Evolutionary conservation across 30 jellyfish, hydroid and myxozoan species (phyloP), one percentile per base, ranked within the genome.

Genomic region (Hydractinia echinata): DNA sequence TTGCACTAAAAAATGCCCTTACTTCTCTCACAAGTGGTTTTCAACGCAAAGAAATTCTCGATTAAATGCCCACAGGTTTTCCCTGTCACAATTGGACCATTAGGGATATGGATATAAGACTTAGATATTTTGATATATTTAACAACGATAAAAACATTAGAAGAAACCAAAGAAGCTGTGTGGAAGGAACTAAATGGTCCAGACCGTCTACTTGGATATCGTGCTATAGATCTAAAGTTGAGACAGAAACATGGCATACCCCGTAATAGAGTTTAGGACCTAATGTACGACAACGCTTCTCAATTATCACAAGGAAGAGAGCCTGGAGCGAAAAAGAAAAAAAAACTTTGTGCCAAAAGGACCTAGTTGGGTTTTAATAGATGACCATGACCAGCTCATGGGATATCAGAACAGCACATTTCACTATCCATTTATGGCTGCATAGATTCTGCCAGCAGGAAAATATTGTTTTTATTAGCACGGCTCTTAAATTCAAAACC

Each of bases 131-230:
- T 76, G 71, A 56, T 20, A 81, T 87, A 9, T 21, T 20, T 39
- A 64, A 61, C 15, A 77, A 69, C n/a, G 84, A 87, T 88, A 69
- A 49, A 53, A 64, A 60, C 52, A 84, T 82, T n/a, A 52, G 81
- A 66, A 16, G 73, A 87, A 48, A 72, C 76, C 9, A 66, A 53
- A 39, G 72, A 61, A 9, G 91, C 77, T 14, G 83, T 81, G 39
- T 67, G 62, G 74, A 76, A 66, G 76, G 96, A 85, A 68, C 70
- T 84, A n/a, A 83, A 76, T 39, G 88, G 88, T 39, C 93, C 93
- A 16, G 88, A 88, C 53, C 61, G 60, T 58, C 49, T 16, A 50
- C 83, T 84, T 14, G 88, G 93, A 44, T 48, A 50, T 49, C 58
- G 92, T 58, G 92, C 92, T 14, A 84, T 84, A 88, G 66, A 76